These are phyloP conservation scores for Pteronotus mesoamericanus DNA, from an alignment of 2,797 vertebrate species.

Conservation along the genomic window DNA sequence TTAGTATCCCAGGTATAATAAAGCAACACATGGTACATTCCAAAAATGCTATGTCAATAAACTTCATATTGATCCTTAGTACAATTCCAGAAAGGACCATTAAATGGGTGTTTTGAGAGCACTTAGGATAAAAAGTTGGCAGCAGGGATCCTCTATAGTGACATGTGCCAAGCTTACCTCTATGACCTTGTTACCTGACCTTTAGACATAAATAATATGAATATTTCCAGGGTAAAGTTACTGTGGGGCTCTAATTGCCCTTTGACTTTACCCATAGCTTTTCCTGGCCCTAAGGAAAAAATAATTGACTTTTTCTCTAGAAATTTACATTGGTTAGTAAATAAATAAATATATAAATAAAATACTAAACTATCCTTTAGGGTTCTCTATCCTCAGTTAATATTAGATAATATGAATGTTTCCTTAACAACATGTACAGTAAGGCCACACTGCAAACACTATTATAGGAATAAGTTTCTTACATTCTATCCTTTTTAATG, in stretches of 20 bases:
- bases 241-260: neutral
- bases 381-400: neutral
- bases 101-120: slow-evolving; percentile 35
- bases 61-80: slow-evolving; percentile 21
- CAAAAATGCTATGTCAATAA: neutral
- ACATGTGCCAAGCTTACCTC: neutral
- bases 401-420: neutral
- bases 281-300: neutral
- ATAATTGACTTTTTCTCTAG: neutral
- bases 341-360: neutral
- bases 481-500: neutral
- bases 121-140: slow-evolving; percentile 40
- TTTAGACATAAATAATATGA: neutral
- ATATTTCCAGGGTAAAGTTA: neutral
- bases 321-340: neutral
- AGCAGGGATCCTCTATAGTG: neutral
- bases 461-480: neutral
- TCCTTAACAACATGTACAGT: neutral
- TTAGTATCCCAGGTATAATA: neutral
- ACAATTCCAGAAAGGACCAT: slow-evolving; percentile 11
- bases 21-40: neutral
- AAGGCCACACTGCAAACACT: neutral
- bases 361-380: neutral
- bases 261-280: neutral
- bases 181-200: neutral